Evolutionary conservation across 30 jellyfish, hydroid and myxozoan species (phyloP).

Genomic region (Cassiopea andromeda): DNA sequence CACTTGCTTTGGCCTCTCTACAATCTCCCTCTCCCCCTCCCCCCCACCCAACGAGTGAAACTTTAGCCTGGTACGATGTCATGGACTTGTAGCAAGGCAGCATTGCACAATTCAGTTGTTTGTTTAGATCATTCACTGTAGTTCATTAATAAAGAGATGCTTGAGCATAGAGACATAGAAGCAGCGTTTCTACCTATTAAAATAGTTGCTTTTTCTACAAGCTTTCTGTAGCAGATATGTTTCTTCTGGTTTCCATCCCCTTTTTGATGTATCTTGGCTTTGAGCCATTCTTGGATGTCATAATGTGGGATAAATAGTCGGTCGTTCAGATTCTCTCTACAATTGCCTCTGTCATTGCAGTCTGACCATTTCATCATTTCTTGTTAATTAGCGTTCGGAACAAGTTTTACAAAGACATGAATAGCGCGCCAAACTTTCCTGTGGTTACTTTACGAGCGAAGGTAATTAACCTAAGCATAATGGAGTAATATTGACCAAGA

Average conservation of each 20-base stretch:
- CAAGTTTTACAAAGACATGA: not conserved
- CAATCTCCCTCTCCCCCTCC: too few relatives aligned
- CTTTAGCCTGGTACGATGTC: too few relatives aligned
- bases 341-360: not conserved
- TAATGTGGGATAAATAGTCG: not conserved
- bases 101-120: too few relatives aligned
- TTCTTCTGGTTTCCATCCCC: not conserved
- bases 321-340: not conserved
- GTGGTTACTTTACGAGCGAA: not conserved
- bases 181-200: not conserved
- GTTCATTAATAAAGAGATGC: too few relatives aligned
- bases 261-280: too few relatives aligned
- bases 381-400: not conserved
- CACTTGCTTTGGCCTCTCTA: too few relatives aligned
- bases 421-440: not conserved
- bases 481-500: not conserved
- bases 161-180: not conserved
- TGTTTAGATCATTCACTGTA: too few relatives aligned
- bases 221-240: not conserved
- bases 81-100: too few relatives aligned
- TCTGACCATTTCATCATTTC: not conserved
- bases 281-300: too few relatives aligned
- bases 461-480: not conserved
- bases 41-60: too few relatives aligned
- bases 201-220: too few relatives aligned